Percentiles rank a stretch among this genome's conserved stretches.
Evolutionary conservation across 1,140 invertebrate species (phyloP).

Genomic region (Ptiloglossa arizonensis): DNA sequence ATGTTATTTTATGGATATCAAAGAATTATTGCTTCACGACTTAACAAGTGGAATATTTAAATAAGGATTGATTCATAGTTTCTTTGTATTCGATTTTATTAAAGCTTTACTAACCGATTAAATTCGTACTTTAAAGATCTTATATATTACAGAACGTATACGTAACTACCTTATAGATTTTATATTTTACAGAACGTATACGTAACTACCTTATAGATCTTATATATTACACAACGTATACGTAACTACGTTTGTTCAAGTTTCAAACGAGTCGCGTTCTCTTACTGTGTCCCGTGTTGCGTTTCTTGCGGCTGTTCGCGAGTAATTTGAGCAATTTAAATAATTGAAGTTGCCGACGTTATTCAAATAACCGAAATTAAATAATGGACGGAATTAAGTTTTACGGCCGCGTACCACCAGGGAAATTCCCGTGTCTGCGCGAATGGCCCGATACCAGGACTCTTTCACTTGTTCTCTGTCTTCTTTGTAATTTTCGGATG

Average conservation of each 20-base stretch:
- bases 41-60: no score
- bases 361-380: slow-evolving; percentile 44
- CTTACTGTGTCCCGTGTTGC: neutral
- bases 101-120: no score
- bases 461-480: neutral
- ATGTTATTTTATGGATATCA: no score
- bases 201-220: no score
- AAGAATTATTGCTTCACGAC: no score
- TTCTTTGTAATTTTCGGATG: neutral
- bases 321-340: slow-evolving; percentile 41
- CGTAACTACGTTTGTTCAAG: neutral
- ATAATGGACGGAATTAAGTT: slow-evolving; percentile 41
- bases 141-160: no score
- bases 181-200: no score
- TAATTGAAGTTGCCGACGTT: slow-evolving; percentile 19
- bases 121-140: no score
- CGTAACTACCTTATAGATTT: no score
- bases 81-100: no score
- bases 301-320: neutral
- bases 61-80: no score
- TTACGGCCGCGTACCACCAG: slow-evolving; percentile 29
- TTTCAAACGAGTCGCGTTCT: slow-evolving; percentile 22
- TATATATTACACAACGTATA: neutral
- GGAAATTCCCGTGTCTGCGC: slow-evolving; percentile 19
- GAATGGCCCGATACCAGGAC: slow-evolving; percentile 10